Base-by-base conservation (phyloP, 2,113 vertebrate species). In the Istiophorus platypterus region DNA sequence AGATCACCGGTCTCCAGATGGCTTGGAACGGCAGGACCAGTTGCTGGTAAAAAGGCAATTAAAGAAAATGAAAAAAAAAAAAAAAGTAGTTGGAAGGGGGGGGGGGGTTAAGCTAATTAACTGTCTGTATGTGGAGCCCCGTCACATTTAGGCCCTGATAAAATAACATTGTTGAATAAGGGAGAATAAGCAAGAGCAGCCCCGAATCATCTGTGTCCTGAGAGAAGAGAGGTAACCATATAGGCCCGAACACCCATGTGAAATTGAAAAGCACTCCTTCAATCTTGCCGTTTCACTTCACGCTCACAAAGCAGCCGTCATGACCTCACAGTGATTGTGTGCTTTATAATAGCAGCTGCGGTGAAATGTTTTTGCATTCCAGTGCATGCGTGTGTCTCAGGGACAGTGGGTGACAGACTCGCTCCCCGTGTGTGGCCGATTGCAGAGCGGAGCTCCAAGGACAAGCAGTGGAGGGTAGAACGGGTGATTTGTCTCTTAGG, bases 401-500 rank as follows among this genome's bases (percentile, higher is more conserved):
- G 88, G 90, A 88, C 79, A 34, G 67, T 52, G 82, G 65, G 85
- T 87, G 89, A 89, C 87, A 89, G 86, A 81, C 81, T 83, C 71
- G 7, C 57, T 89, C 73, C 29, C 75, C 26, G 72, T 75, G 81
- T 69, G 69, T 65, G 78, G 76, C 78, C 68, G 42, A 81, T 86
- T 87, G 87, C 72, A 34, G 76, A 47, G 70, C 61, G 70, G 70
- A 82, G 84, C 83, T 87, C 90, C 94, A 94, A 94, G 94, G 94
- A 92, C 92, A 85, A 72, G 85, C 91, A 84, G 85, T 76, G 80
- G 85, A 91, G 92, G 88, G 87, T 89, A 75, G 83, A 91, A 77
- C 72, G 76, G 89, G 92, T 93, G 90, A 94, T 94, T 92, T 93
- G 91, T 94, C 93, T 93, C 87, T 80, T 63, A 91, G 86, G 92